Evolutionary conservation across 2,888 invertebrate species (phyloP).

Genomic region (Dryocosmus kuriphilus): DNA sequence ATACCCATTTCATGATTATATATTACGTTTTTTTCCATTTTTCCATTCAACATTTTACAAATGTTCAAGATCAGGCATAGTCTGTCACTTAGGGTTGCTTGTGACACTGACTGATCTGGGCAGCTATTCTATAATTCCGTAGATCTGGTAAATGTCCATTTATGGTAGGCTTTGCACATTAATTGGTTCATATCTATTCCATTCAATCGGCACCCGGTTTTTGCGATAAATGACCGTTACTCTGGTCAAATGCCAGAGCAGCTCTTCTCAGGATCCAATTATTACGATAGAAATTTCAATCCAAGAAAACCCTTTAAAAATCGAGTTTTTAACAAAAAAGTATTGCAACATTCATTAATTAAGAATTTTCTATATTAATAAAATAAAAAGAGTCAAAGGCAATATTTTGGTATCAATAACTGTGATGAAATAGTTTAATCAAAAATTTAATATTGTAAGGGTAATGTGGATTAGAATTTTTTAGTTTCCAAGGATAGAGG

Average conservation of each 20-base stretch:
- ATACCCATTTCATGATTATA: too few relatives aligned
- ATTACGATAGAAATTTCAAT: background rate
- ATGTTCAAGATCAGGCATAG: slow-evolving; percentile 28
- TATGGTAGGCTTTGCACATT: slow-evolving; percentile 33
- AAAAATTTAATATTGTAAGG: too few relatives aligned
- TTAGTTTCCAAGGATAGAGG: too few relatives aligned
- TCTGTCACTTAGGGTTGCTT: slow-evolving; percentile 34
- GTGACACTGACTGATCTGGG: slow-evolving; percentile 23
- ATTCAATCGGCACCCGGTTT: slow-evolving; percentile 36
- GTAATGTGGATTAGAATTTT: too few relatives aligned
- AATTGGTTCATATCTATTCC: slow-evolving; percentile 39
- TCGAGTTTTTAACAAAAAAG: background rate
- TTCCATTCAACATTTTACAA: slow-evolving; percentile 7
- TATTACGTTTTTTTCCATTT: background rate
- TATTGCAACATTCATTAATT: too few relatives aligned
- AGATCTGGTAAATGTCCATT: slow-evolving; percentile 36
- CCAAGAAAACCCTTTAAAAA: background rate
- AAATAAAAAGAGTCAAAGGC: too few relatives aligned
- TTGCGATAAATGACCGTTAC: slow-evolving; percentile 30
- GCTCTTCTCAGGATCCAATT: slow-evolving; percentile 11
- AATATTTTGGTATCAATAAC: too few relatives aligned
- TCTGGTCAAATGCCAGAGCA: slow-evolving; percentile 33
- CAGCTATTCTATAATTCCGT: slow-evolving; percentile 37
- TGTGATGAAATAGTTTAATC: too few relatives aligned
- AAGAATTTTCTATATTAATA: too few relatives aligned